Conservation (phyloP, 2,797 vertebrate species). For the Spatula versicolor region DNA sequence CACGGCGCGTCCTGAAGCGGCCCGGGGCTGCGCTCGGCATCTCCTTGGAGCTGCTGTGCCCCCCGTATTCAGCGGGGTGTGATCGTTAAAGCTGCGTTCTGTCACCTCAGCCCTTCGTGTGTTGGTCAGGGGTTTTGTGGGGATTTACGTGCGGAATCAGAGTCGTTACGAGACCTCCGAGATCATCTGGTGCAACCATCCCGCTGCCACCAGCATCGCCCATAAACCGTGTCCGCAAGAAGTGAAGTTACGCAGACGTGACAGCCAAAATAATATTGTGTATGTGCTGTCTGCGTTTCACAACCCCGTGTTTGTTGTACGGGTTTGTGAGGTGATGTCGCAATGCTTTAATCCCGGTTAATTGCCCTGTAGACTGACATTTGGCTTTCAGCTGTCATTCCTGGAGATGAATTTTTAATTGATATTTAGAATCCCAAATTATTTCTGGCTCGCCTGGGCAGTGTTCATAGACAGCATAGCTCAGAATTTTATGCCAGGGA, state of each 20-base stretch:
- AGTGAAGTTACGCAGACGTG: fast-evolving
- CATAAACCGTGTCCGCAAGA: fast-evolving
- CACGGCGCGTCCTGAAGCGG: too few species aligned
- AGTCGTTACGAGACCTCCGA: too few species aligned
- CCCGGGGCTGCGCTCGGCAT: too few species aligned
- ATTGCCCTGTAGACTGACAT: not conserved
- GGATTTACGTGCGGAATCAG: too few species aligned
- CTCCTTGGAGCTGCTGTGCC: too few species aligned
- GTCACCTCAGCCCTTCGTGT: too few species aligned
- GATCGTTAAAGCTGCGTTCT: not conserved
- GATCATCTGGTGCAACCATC: too few species aligned
- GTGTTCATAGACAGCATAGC: not conserved
- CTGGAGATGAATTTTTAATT: not conserved
- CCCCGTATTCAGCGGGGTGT: too few species aligned
- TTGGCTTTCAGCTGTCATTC: not conserved
- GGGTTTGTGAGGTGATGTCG: not conserved
- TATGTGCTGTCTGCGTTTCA: fast-evolving
- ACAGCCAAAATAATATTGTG: fast-evolving
- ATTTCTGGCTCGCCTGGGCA: fast-evolving
- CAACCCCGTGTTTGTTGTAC: not conserved
- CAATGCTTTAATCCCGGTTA: not conserved
- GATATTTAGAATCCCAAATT: not conserved
- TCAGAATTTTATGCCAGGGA: not conserved
- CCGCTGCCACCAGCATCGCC: fast-evolving
- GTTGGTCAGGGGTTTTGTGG: too few species aligned